Evolutionary conservation across 2,797 vertebrate genomes (phyloP), one percentile per base, ranked within the genome.

Genomic region (Xiphophorus birchmanni): DNA sequence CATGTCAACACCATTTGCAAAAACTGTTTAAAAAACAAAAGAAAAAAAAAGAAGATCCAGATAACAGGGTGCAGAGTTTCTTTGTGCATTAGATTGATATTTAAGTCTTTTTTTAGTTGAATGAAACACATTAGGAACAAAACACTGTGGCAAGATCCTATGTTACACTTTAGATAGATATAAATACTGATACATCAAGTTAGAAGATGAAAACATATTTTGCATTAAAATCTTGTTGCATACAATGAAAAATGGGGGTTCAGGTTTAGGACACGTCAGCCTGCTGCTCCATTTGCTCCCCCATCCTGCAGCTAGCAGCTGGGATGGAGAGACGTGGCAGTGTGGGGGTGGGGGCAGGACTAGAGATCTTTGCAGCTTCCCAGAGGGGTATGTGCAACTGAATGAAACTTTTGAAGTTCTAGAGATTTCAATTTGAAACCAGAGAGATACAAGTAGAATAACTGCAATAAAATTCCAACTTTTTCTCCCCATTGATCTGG

Each of bases 281-380:
- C 84, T 88, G 42, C n/a, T 82, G 35, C 54, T 84, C 48, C 67
- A 18, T 17, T 63, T 12, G 47, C 77, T 60, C 71, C 88, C 91
- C 84, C 84, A 48, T 89, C 73, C 44, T 83, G 56, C 71, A 73
- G 72, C 79, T 87, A 88, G 80, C 79, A 85, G 84, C 87, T 83
- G 80, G 84, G 85, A 37, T 76, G 74, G 77, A 90, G 47, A 83
- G 76, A 94, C 90, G 93, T 95, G 94, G 93, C 94, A 94, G 50
- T 81, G 47, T 91, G 85, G 85, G 76, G 82, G 73, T 76, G 75
- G 82, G 88, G 86, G 78, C 69, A 75, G 81, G 80, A 80, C 60
- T 37, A 67, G 12, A 84, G 77, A 77, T 42, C n/a, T 65, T 1
- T 79, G 60, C 78, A 79, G 47, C 75, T 35, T 76, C 65, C 65